These are phyloP conservation scores for Bostrychus sinensis DNA, from an alignment of 2,113 vertebrate genomes.

Conservation along the genomic window DNA sequence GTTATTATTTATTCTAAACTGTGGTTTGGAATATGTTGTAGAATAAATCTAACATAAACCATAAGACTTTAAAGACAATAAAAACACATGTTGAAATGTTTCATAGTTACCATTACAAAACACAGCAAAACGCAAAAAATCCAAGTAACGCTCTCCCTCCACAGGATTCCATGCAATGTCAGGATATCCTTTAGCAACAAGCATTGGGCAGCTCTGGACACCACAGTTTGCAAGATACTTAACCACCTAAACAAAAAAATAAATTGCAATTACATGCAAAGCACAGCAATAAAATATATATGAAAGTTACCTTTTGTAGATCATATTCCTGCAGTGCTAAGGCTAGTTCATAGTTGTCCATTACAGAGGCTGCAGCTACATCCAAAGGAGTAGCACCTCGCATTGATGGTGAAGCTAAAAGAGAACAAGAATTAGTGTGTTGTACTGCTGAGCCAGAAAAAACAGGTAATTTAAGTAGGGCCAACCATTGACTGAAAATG, in stretches of 20 bases:
- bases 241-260: constrained; percentile 82
- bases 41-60: too few species aligned
- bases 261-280: not conserved
- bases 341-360: constrained; percentile 97
- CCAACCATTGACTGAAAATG: too few species aligned
- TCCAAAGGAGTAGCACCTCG: constrained; percentile 95
- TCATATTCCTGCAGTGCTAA: constrained; percentile 88
- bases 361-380: constrained; percentile 94
- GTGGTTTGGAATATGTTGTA: too few species aligned
- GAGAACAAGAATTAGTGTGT: constrained; percentile 7
- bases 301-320: constrained; percentile 84
- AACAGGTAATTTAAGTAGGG: too few species aligned
- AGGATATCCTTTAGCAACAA: constrained; percentile 90
- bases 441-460: not conserved
- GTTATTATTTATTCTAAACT: too few species aligned
- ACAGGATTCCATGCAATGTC: constrained; percentile 98
- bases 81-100: not conserved
- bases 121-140: constrained; percentile 95
- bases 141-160: constrained; percentile 93
- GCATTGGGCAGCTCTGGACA: constrained; percentile 87
- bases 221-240: constrained; percentile 92
- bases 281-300: not conserved
- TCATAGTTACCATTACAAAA: constrained; percentile 90
- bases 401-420: constrained; percentile 92
- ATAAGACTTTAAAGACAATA: too few species aligned